Conservation (phyloP, 1,140 invertebrate species). For the Cydia amplana region DNA sequence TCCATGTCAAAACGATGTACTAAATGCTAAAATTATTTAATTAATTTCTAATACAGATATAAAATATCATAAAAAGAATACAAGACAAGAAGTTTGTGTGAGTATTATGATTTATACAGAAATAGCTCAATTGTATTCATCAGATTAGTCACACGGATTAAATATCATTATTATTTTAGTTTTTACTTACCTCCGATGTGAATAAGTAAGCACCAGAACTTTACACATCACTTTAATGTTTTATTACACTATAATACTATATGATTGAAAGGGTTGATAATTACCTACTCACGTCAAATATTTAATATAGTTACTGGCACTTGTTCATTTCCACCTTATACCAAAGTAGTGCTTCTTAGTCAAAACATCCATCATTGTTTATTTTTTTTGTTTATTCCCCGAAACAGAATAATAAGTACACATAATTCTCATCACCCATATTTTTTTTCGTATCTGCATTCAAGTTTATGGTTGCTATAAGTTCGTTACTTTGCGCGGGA, state of each 20-base stretch:
- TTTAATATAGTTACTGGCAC: background rate
- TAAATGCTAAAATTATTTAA: no score
- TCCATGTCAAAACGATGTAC: no score
- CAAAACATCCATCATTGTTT: conserved; percentile 5
- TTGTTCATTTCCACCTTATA: background rate
- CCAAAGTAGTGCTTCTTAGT: background rate
- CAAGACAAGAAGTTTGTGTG: no score
- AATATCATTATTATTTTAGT: background rate
- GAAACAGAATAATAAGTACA: conserved; percentile 13
- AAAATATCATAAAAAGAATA: no score
- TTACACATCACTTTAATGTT: conserved; percentile 11
- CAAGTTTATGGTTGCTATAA: conserved; percentile 11
- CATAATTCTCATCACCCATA: background rate
- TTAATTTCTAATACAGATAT: no score
- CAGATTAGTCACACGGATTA: no score
- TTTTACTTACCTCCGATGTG: background rate
- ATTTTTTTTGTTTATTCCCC: background rate
- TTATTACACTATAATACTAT: background rate
- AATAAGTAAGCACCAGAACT: conserved; percentile 16
- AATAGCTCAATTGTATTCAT: no score
- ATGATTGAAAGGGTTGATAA: background rate
- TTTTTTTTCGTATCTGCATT: conserved; percentile 9
- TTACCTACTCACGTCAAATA: background rate
- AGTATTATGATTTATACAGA: no score
- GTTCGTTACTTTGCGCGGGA: conserved; percentile 54